Conservation (phyloP, 2,888 invertebrate species). For the Nymphalis c-album region DNA sequence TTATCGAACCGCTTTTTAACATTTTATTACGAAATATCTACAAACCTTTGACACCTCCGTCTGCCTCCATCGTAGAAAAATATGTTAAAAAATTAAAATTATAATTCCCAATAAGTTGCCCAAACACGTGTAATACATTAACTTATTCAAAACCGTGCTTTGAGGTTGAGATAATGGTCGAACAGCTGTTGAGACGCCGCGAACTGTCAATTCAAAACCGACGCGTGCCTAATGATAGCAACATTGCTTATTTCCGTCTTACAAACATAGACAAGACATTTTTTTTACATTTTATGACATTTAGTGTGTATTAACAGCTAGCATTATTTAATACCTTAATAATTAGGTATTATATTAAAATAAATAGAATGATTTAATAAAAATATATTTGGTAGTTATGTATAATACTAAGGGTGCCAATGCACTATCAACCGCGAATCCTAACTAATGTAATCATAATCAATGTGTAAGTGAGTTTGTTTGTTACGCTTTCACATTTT, state of each 20-base stretch:
- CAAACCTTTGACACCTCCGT: conserved; percentile 61
- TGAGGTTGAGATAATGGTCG: conserved; percentile 54
- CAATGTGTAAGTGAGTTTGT: no score
- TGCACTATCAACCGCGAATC: not conserved
- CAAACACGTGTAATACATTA: conserved; percentile 64
- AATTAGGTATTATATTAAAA: no score
- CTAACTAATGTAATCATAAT: not conserved
- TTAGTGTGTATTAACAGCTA: no score
- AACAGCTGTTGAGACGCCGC: conserved; percentile 77
- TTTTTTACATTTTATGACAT: not conserved
- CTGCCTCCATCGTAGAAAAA: conserved; percentile 63
- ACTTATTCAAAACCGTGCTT: conserved; percentile 55
- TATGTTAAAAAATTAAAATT: conserved; percentile 37
- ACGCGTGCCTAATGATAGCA: conserved; percentile 53
- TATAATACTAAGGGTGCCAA: no score
- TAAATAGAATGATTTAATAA: no score
- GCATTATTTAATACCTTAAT: no score
- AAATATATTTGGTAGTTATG: no score
- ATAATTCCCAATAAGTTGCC: conserved; percentile 40
- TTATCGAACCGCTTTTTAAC: conserved; percentile 20
- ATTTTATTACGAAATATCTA: conserved; percentile 34
- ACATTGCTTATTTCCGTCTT: conserved; percentile 43
- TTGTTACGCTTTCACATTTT: no score
- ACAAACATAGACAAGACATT: conserved; percentile 12
- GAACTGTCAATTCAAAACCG: conserved; percentile 70